Percentiles rank a stretch among this genome's conserved stretches.
phyloP scores from a whole-genome alignment of 2,113 vertebrate species.

The Damaliscus lunatus region DNA sequence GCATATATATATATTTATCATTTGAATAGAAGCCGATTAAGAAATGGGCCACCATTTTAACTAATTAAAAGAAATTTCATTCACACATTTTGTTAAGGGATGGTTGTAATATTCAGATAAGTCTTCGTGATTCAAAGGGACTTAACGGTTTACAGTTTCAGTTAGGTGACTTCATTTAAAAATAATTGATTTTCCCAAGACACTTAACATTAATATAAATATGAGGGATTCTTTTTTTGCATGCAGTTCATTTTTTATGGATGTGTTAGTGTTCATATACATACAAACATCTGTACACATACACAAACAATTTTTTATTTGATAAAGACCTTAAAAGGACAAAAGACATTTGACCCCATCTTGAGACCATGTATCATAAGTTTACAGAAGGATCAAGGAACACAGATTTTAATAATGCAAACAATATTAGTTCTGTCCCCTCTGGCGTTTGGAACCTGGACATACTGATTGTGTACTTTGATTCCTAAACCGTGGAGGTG shows the following conservation, averaged over 20 bases:
- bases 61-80: constrained; percentile 73
- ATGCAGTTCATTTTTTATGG: constrained; percentile 31
- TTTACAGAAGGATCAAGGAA: constrained; percentile 72
- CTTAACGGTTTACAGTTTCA: constrained; percentile 41
- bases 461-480: constrained; percentile 67
- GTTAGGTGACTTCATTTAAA: constrained; percentile 51
- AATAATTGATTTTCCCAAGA: constrained; percentile 43
- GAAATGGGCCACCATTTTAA: constrained; percentile 69
- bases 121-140: constrained; percentile 62
- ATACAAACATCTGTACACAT: background rate
- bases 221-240: constrained; percentile 1
- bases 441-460: constrained; percentile 49
- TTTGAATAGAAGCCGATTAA: constrained; percentile 73
- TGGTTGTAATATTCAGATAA: constrained; percentile 60
- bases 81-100: constrained; percentile 75
- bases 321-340: constrained; percentile 53
- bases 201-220: constrained; percentile 13
- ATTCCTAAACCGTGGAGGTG: constrained; percentile 69
- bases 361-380: constrained; percentile 50
- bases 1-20: constrained; percentile 72
- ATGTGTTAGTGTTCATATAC: background rate
- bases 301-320: background rate
- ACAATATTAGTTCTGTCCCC: constrained; percentile 68
- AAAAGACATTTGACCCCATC: constrained; percentile 71
- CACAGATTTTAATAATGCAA: constrained; percentile 77